A percentile compares a stretch with the other conserved stretches of the same genome.
Conservation (phyloP, 2,888 invertebrate genomes). For the Chironomus riparius region DNA sequence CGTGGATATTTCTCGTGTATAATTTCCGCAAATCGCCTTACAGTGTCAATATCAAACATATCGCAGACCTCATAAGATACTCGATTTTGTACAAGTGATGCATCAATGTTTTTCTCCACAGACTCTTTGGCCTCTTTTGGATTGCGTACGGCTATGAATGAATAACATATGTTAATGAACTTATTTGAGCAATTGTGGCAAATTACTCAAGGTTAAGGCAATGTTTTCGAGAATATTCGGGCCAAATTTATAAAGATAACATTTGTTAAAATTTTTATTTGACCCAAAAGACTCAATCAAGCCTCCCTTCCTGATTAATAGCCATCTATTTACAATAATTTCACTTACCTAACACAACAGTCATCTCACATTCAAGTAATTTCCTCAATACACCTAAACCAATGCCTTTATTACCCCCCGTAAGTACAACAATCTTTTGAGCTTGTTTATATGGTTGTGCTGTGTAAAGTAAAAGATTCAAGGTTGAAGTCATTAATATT, state of each 20-base stretch:
- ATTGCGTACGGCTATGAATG: constrained; percentile 60
- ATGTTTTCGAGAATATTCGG: too few relatives aligned
- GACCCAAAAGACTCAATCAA: not conserved
- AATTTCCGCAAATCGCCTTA: constrained; percentile 60
- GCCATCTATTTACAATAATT: not conserved
- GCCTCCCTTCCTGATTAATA: not conserved
- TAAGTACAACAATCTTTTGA: constrained; percentile 67
- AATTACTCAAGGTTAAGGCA: too few relatives aligned
- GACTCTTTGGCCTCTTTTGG: constrained; percentile 48
- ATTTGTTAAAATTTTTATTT: too few relatives aligned
- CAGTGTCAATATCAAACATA: constrained; percentile 65
- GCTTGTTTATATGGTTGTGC: constrained; percentile 52
- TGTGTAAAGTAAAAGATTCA: constrained; percentile 32
- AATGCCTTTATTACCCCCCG: constrained; percentile 81
- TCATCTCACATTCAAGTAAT: constrained; percentile 65
- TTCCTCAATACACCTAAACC: constrained; percentile 68
- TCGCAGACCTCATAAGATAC: constrained; percentile 63
- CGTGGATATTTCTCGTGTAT: constrained; percentile 54
- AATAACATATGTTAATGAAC: not conserved
- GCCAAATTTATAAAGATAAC: too few relatives aligned
- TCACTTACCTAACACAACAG: constrained; percentile 59
- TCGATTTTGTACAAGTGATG: constrained; percentile 38
- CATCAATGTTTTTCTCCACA: constrained; percentile 43
- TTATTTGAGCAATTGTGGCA: too few relatives aligned
- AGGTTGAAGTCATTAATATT: not conserved